Evolutionary conservation across 2,888 invertebrate genomes (phyloP), one percentile per base, ranked within the genome.

Genomic region (Pristionchus maxplancki): DNA sequence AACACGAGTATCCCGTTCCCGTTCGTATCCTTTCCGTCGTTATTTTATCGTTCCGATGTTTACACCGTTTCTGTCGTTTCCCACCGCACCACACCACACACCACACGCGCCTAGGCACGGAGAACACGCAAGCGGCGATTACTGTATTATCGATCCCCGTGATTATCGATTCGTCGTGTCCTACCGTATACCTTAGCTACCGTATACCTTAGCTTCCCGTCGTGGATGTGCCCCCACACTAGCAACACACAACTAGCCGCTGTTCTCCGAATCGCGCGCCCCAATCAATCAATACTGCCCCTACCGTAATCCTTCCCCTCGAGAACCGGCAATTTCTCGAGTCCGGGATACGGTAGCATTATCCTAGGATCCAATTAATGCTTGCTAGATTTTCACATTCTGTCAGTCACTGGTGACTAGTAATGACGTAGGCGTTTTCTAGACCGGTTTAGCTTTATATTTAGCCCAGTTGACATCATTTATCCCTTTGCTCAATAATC

Each of bases 291-390:
- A n/a, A 64, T 64, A 40, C 84, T 84, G 62, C 84, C 81, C 81
- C 82, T 83, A 53, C 82, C 82, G 82, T 83, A 83, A 1, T 83
- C 82, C n/a, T 40, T 40, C 40, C 40, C 1, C 24, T 85, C 64
- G 85, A 64, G 85, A 85, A 40, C 85, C 85, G 85, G 85, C 85
- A 85, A 85, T 40, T 85, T 85, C 85, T 64, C 85, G 44, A 31
- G 24, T 9, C 44, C n/a, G 34, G n/a, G 50, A 40, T 83, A 53
- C 53, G 53, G 82, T 83, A 37, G 50, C 34, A 8, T 40, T 37
- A 24, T n/a, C 44, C 17, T 83, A 83, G 82, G 82, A 83, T 83
- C 53, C 53, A 85, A 85, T 85, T 64, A 6, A 64, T 20, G 85
- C 62, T 62, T 85, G 85, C 48, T 85, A 44, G 48, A 50, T 24